Evolutionary conservation across 37 sponge, comb jelly and placozoan genomes (phyloP).

Genomic region (Spongilla lacustris): DNA sequence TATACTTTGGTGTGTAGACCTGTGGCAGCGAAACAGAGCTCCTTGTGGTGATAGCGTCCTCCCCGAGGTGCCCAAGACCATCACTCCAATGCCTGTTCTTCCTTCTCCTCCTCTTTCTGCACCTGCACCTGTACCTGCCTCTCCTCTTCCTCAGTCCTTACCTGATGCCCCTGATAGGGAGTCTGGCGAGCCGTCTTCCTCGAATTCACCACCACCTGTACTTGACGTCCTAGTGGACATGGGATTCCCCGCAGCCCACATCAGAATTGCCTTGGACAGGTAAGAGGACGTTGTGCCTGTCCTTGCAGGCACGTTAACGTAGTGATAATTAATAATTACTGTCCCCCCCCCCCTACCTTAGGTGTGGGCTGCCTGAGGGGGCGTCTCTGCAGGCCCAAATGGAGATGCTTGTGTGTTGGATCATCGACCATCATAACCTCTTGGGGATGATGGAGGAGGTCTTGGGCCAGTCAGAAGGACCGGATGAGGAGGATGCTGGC

Average conservation of each 20-base stretch:
- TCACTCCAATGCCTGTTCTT: too few relatives aligned
- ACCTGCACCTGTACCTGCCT: constrained; percentile 1
- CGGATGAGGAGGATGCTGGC: constrained; percentile 6
- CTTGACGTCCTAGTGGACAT: constrained; percentile 49
- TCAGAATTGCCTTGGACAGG: constrained; percentile 53
- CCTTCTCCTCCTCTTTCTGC: background rate
- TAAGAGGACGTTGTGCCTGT: background rate
- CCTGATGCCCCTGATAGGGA: background rate
- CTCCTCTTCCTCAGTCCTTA: background rate
- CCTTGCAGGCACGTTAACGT: too few relatives aligned
- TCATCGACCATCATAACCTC: constrained; percentile 57
- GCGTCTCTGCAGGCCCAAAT: constrained; percentile 12
- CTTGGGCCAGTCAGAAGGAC: background rate
- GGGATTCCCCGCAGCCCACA: constrained; percentile 49
- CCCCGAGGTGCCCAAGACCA: background rate
- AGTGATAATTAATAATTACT: too few relatives aligned
- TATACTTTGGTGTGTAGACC: background rate
- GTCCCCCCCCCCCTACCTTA: too few relatives aligned
- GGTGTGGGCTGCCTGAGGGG: constrained; percentile 46
- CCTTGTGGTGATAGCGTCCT: background rate
- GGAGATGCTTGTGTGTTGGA: constrained; percentile 65
- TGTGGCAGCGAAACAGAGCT: background rate
- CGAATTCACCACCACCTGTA: constrained; percentile 37
- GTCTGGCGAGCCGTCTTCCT: background rate
- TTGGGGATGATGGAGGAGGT: constrained; percentile 5